Base-by-base conservation (phyloP, 2,113 vertebrate species). In the Atlantisia rogersi region DNA sequence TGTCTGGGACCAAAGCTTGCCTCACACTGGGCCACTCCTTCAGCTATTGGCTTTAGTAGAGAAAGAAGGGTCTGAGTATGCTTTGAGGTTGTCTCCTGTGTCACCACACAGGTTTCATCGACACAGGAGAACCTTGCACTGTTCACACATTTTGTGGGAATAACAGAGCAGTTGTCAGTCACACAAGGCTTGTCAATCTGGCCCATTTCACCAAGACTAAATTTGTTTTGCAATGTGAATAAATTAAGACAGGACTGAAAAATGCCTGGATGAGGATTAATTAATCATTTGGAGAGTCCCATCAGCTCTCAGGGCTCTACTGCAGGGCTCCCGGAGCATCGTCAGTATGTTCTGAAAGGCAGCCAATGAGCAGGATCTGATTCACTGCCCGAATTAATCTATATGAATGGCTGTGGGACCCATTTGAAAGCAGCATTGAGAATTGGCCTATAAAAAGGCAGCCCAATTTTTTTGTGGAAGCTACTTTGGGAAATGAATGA, bases 401-500 rank as follows among this genome's bases (percentile, higher is more conserved):
- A 29, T 94, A 71, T 96, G 97, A 97, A 97, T 96, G 98, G 90
- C 93, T 95, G 46, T 79, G 93, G 97, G 97, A 97, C 95, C 94
- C 88, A 73, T 97, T 93, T 97, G 97, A 97, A 97, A 97, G 96
- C 96, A n/a, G 59, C 62, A 71, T 22, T 93, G 95, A 96, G 96
- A 97, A 97, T 86, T 92, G 92, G 94, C 92, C 95, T 95, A 86
- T 97, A 97, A 96, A 97, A 96, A 94, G 81, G 58, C 94, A 96
- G 94, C 88, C 91, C 75, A 58, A 65, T 96, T 98, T 97, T 46
- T 97, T 97, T 88, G 95, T 58, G 19, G 95, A 89, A 88, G 86
- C 89, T 91, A 80, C 83, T 50, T 85, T 94, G 94, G 91, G 96
- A 94, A 93, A 98, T 97, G 96, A 97, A 97, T 88, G 95, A 95